Evolutionary conservation across 2,797 vertebrate genomes (phyloP), one percentile per base, ranked within the genome.

Genomic region (Hippocampus kuda): DNA sequence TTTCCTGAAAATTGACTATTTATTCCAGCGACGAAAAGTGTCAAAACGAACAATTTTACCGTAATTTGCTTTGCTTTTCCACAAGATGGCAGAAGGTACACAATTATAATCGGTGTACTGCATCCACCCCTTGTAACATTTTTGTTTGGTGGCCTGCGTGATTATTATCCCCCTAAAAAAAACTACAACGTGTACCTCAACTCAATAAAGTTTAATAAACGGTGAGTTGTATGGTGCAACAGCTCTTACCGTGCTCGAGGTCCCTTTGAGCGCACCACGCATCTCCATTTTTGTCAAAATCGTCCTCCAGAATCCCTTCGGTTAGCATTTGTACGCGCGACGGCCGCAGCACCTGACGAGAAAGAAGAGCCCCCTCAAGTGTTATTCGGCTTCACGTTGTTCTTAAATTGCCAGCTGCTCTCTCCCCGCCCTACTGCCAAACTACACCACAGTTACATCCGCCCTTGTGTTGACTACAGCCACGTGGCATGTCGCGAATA

Each of bases 261-360:
- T 97, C 93, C 79, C 90, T 93, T 69, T 89, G 91, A 79, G 92
- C 91, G 87, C 92, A 96, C 95, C 95, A 97, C 1, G 88, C 85
- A 62, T 94, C 93, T 68, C 91, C 94, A 68, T 91, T 93, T 73
- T 90, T 93, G 63, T 94, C 95, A 83, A 97, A 98, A 70, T 95
- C 94, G 83, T 97, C 94, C 88, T 94, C 92, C 74, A 94, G 72
- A 73, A 91, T 94, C 76, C 84, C 75, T 71, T 92, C 95, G 6
- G 95, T 89, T 20, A 99, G 81, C 94, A 97, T 97, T 60, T 26
- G 44, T 44, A 24, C 9, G 27, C 44, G 66, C 26, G 10, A 22
- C 9, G 68, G 41, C 69, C 70, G 63, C 18, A 11, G 30, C 77
- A 69, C 63, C 77, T 64, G 65, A 41, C n/a, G 13, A 38, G 67